Conservation (phyloP, 2,113 vertebrate genomes). For the Haemorhous mexicanus region DNA sequence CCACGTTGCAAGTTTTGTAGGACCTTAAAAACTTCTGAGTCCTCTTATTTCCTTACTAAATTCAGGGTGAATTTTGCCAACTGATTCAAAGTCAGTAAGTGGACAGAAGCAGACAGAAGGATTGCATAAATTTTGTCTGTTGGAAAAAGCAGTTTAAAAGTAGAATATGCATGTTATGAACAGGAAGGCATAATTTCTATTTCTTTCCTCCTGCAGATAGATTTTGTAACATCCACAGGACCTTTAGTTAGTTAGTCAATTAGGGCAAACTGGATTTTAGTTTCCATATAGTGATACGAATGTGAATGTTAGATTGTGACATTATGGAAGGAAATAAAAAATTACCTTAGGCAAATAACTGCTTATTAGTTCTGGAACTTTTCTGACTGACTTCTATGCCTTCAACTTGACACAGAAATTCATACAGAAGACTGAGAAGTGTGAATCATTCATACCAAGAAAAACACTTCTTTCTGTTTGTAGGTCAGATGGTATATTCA, state of each 20-base stretch:
- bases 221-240: neutral
- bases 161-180: neutral
- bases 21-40: neutral
- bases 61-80: neutral
- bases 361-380: neutral
- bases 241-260: neutral
- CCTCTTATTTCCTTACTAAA: neutral
- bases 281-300: neutral
- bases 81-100: neutral
- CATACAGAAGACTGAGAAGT: neutral
- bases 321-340: neutral
- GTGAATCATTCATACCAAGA: neutral
- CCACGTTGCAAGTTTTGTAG: neutral
- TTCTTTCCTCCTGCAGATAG: neutral
- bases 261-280: neutral
- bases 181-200: neutral
- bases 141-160: neutral
- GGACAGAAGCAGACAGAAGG: neutral
- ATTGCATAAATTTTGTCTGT: neutral
- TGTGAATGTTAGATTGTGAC: neutral
- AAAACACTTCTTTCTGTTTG: neutral
- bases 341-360: neutral
- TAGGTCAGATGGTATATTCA: conserved; percentile 98
- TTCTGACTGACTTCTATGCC: neutral
- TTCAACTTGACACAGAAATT: neutral